Base-by-base conservation (phyloP, 2,797 vertebrate species). In the Pseudochirops corinnae region DNA sequence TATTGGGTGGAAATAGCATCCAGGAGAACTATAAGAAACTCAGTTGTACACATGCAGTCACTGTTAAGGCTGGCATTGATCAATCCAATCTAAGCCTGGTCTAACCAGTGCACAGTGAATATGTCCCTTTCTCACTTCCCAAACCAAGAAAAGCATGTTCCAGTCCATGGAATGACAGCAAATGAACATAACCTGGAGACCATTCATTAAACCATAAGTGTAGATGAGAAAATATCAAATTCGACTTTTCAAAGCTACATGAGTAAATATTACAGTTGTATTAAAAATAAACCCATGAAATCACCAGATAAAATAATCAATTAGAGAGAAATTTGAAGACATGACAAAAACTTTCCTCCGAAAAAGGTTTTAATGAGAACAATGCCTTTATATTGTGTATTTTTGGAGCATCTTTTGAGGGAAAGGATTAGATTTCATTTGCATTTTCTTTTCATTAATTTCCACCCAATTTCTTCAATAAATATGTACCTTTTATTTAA, bases 401-500 rank as follows among this genome's bases (percentile, higher is more conserved):
- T 82, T 74, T 39, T 2, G 6, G 60, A 62, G 31, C 28, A 46
- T 24, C 0, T 39, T 16, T n/a, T 67, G 33, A n/a, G 14, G 14
- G 33, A 67, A 60, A 3, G 12, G 52, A 92, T 94, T 92, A 91
- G 56, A 94, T 95, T 94, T 0, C 93, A 93, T 26, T 31, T 67
- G 9, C 58, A 74, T 46, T 53, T 62, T 55, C 60, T 91, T 82
- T 58, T 13, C 4, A 58, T 14, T 93, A 52, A 94, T n/a, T 39
- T 55, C 62, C 90, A 93, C 90, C 21, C 93, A 94, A 92, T 96
- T 96, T 74, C 5, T 91, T 93, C 95, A 50, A 94, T 92, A 67
- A 95, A 91, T 90, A 67, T 46, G 4, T 53, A 92, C 92, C 7
- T 96, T 90, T 26, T 92, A 3, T 95, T 95, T 95, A 82, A 56